A percentile compares a stretch with the other conserved stretches of the same genome.
Conservation (phyloP, 2,797 vertebrate genomes). For the Pteropus rufus region DNA sequence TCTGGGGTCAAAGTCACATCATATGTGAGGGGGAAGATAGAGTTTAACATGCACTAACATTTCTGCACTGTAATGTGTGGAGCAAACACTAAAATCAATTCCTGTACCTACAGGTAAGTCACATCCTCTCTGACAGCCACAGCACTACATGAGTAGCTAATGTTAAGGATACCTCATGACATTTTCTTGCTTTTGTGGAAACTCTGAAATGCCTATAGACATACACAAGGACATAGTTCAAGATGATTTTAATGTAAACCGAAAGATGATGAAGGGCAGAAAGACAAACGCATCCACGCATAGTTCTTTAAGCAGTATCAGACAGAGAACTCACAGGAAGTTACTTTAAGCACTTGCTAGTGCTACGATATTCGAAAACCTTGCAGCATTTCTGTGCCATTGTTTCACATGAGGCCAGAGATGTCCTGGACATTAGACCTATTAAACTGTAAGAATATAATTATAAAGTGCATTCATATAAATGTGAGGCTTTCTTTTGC, state of each 20-base stretch:
- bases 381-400: slow-evolving; percentile 85
- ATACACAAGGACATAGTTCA: slow-evolving; percentile 75
- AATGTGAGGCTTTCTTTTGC: slow-evolving; percentile 93
- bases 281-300: slow-evolving; percentile 74
- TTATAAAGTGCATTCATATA: slow-evolving; percentile 90
- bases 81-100: slow-evolving; percentile 86
- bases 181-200: slow-evolving; percentile 78
- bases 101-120: slow-evolving; percentile 92
- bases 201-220: slow-evolving; percentile 87
- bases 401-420: slow-evolving; percentile 84
- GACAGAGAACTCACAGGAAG: slow-evolving; percentile 81
- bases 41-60: slow-evolving; percentile 87
- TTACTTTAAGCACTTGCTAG: slow-evolving; percentile 83
- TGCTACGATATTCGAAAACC: slow-evolving; percentile 80
- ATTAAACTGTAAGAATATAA: slow-evolving; percentile 85
- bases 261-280: slow-evolving; percentile 58
- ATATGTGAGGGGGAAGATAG: slow-evolving; percentile 84
- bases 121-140: slow-evolving; percentile 83
- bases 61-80: slow-evolving; percentile 88
- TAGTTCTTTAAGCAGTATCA: slow-evolving; percentile 78
- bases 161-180: slow-evolving; percentile 91
- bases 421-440: slow-evolving; percentile 79
- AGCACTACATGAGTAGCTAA: slow-evolving; percentile 83
- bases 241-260: slow-evolving; percentile 67
- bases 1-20: slow-evolving; percentile 86